These are phyloP conservation scores for Macrotrachela quadricornifera DNA, from an alignment of 1,140 invertebrate species.

Conservation along the genomic window DNA sequence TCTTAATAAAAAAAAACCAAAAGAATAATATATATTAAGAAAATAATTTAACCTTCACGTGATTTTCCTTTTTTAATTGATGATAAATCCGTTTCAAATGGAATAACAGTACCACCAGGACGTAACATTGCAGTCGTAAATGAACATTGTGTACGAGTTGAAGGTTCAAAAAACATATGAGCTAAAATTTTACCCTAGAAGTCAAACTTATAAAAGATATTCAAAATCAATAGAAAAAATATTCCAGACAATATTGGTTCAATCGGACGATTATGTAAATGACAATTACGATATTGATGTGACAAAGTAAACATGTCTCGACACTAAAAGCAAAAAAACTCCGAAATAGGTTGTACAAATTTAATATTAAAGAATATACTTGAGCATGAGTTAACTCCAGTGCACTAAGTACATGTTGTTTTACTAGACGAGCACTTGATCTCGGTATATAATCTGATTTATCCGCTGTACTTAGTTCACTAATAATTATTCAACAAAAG, in stretches of 20 bases:
- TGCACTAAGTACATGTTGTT: not conserved
- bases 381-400: not conserved
- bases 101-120: slow-evolving; percentile 68
- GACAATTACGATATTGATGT: slow-evolving; percentile 58
- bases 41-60: slow-evolving; percentile 43
- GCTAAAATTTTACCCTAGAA: slow-evolving; percentile 69
- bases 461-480: not conserved
- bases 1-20: slow-evolving; percentile 35
- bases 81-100: slow-evolving; percentile 64
- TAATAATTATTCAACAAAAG: not conserved
- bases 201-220: not conserved
- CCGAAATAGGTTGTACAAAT: not conserved
- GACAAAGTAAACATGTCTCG: slow-evolving; percentile 84
- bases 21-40: not conserved
- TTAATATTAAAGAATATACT: not conserved
- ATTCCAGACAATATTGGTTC: slow-evolving; percentile 24
- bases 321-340: slow-evolving; percentile 35
- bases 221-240: not conserved
- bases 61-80: slow-evolving; percentile 90
- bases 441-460: not conserved
- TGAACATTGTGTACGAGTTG: slow-evolving; percentile 79
- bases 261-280: slow-evolving; percentile 59
- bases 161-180: slow-evolving; percentile 88
- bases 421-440: not conserved
- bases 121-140: slow-evolving; percentile 86